Evolutionary conservation across 2,888 invertebrate species (phyloP).

Genomic region (Agriopis aurantiaria): DNA sequence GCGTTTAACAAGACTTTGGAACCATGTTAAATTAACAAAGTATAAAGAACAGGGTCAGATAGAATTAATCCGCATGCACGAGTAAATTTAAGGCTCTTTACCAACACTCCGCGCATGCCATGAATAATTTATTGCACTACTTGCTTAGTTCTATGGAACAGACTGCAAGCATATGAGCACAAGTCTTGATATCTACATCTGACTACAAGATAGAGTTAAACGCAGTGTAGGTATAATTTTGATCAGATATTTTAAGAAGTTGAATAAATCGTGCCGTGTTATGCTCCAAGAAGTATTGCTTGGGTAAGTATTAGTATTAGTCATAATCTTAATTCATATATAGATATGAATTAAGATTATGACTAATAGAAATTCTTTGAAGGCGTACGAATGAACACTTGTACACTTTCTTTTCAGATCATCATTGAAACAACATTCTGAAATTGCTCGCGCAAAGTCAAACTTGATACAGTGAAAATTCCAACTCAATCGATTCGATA

Average conservation of each 20-base stretch:
- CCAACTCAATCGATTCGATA: conserved; percentile 32
- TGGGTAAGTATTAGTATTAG: too few species aligned
- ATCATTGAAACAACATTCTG: neutral
- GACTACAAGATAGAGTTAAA: too few species aligned
- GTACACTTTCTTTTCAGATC: neutral
- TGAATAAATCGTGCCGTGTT: neutral
- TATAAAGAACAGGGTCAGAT: conserved; percentile 45
- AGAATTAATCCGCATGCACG: conserved; percentile 57
- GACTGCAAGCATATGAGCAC: neutral
- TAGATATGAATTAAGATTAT: neutral
- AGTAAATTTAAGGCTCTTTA: conserved; percentile 51
- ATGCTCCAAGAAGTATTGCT: neutral
- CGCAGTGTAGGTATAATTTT: too few species aligned
- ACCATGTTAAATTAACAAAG: conserved; percentile 63
- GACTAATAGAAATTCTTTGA: neutral
- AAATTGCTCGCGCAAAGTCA: neutral
- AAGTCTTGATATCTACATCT: too few species aligned
- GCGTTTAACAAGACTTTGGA: conserved; percentile 53
- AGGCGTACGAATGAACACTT: neutral
- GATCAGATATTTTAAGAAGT: neutral
- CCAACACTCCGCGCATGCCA: conserved; percentile 47
- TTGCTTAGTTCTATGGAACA: neutral
- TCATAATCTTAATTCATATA: too few species aligned
- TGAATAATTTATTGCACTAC: conserved; percentile 57
- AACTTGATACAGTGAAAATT: conserved; percentile 26